phyloP scores from a whole-genome alignment of 2,113 vertebrate genomes.

The Murina feae region DNA sequence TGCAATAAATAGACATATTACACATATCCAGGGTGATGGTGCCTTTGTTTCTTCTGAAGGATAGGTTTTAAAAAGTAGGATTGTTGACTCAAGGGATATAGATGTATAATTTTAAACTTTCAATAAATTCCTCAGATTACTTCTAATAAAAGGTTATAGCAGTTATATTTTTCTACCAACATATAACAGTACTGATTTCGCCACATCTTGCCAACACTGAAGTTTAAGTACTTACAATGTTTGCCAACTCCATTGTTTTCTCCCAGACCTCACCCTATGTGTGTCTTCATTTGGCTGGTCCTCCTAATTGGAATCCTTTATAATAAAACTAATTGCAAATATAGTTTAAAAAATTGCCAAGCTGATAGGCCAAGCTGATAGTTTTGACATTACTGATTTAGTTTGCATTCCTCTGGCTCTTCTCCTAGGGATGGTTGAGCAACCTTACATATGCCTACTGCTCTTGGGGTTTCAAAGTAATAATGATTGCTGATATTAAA shows the following conservation, averaged over 20 bases:
- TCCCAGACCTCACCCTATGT: not conserved
- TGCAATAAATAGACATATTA: not conserved
- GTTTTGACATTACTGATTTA: not conserved
- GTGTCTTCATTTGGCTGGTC: not conserved
- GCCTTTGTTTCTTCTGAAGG: not conserved
- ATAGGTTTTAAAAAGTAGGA: not conserved
- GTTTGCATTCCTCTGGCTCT: not conserved
- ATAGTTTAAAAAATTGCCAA: not conserved
- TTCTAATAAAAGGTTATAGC: not conserved
- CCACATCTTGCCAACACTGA: not conserved
- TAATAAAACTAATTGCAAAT: not conserved
- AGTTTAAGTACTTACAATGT: not conserved
- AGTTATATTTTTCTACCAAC: not conserved
- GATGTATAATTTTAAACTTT: not conserved
- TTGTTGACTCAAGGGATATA: not conserved
- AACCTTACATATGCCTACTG: not conserved
- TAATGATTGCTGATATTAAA: not conserved
- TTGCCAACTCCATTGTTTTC: not conserved
- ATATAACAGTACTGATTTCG: not conserved
- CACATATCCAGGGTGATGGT: not conserved
- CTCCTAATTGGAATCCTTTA: not conserved
- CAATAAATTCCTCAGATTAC: not conserved
- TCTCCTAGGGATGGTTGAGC: not conserved
- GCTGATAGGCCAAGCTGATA: not conserved
- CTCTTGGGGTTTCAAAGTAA: not conserved